A percentile compares a stretch with the other conserved stretches of the same genome.
phyloP scores from a whole-genome alignment of 2,113 vertebrate genomes.

The Etia nguti region DNA sequence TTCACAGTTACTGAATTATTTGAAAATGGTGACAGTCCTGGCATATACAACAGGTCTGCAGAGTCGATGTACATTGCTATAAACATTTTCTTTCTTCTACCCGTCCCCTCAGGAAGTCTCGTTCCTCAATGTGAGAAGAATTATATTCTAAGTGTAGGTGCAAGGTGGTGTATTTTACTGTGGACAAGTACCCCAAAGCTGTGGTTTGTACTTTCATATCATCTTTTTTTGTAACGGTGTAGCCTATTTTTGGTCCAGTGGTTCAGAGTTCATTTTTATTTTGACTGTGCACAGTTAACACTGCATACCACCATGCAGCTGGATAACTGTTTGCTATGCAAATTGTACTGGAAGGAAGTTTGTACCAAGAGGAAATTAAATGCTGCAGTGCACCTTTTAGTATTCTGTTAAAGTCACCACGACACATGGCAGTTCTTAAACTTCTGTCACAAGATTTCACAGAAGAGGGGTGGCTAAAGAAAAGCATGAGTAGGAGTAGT shows the following conservation, averaged over 20 bases:
- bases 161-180: background rate
- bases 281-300: background rate
- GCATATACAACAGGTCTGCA: background rate
- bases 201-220: background rate
- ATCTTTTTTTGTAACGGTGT: background rate
- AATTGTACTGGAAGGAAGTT: background rate
- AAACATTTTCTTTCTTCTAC: background rate
- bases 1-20: background rate
- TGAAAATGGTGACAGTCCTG: background rate
- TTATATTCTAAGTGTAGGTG: background rate
- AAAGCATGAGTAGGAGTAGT: background rate
- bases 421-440: background rate
- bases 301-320: background rate
- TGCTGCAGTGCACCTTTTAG: background rate
- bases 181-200: background rate
- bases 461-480: background rate
- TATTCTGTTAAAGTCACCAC: background rate
- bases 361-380: background rate
- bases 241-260: background rate
- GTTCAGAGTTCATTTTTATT: background rate
- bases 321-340: constrained; percentile 9
- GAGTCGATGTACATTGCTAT: background rate
- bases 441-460: background rate
- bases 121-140: background rate
- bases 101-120: background rate